Percentiles rank a stretch among this genome's conserved stretches.
phyloP scores from a whole-genome alignment of 2,113 vertebrate species.

The Albula goreensis region DNA sequence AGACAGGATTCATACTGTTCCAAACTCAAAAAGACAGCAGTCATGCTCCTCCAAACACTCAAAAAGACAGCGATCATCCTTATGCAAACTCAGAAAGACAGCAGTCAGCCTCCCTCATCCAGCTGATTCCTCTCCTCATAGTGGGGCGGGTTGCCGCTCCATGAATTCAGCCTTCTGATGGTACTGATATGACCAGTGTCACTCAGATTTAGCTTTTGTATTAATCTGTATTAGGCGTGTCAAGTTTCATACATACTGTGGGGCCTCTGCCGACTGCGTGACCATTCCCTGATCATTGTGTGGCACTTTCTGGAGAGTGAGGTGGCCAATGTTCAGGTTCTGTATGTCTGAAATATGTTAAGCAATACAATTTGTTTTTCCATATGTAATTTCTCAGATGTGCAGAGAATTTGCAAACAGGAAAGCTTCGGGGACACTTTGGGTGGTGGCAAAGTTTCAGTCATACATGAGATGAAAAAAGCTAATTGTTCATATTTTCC shows the following conservation, averaged over 20 bases:
- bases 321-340: background rate
- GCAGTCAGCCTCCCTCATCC: background rate
- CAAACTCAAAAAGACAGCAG: background rate
- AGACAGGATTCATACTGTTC: background rate
- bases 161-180: background rate
- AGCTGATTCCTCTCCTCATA: background rate
- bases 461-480: background rate
- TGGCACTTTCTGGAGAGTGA: background rate
- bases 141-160: background rate
- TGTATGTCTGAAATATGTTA: no score
- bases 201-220: background rate
- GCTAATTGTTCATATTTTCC: no score
- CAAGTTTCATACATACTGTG: background rate
- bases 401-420: no score
- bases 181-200: background rate
- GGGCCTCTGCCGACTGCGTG: background rate
- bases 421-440: background rate
- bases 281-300: background rate
- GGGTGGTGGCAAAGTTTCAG: background rate
- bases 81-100: background rate
- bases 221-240: background rate
- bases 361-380: no score
- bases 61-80: background rate
- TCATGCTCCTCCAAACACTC: background rate
- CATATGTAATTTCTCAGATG: no score